phyloP scores from a whole-genome alignment of 2,888 invertebrate species.

The Cylloceria caligata region DNA sequence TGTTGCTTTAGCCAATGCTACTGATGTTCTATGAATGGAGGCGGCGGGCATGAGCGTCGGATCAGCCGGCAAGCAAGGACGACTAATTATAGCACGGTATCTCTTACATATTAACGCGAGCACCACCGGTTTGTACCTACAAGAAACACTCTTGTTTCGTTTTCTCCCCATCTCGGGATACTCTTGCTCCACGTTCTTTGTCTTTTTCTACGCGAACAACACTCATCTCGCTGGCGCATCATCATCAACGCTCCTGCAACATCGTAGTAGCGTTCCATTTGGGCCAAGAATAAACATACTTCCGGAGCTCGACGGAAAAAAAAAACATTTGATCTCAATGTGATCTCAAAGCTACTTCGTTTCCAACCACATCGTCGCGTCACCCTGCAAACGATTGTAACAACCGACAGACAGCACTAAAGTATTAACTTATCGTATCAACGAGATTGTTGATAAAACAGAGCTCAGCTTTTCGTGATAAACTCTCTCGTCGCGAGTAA shows the following conservation, averaged over 20 bases:
- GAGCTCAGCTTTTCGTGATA: conserved; percentile 5
- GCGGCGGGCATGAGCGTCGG: conserved; percentile 76
- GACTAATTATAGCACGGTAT: conserved; percentile 82
- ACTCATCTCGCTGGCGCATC: not conserved
- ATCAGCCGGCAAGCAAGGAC: conserved; percentile 82
- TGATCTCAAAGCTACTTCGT: conserved; percentile 17
- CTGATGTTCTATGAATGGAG: conserved; percentile 82
- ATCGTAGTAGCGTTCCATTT: conserved; percentile 14
- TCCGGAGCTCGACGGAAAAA: conserved; percentile 8
- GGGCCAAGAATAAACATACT: conserved; percentile 47
- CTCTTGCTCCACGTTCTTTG: conserved; percentile 28
- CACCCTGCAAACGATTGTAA: not conserved
- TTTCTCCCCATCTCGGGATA: conserved; percentile 43
- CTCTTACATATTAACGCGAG: conserved; percentile 72
- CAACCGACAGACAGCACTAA: not conserved
- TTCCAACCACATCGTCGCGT: not conserved
- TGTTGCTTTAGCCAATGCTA: conserved; percentile 31
- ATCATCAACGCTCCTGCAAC: conserved; percentile 1
- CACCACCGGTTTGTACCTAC: conserved; percentile 33
- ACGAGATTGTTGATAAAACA: not conserved
- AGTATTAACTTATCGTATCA: conserved; percentile 11
- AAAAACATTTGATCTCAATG: not conserved
- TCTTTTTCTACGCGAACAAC: conserved; percentile 22
- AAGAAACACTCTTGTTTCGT: conserved; percentile 35
- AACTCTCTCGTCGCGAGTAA: conserved; percentile 3